Evolutionary conservation across 2,797 vertebrate species (phyloP).

Genomic region (Miichthys miiuy): DNA sequence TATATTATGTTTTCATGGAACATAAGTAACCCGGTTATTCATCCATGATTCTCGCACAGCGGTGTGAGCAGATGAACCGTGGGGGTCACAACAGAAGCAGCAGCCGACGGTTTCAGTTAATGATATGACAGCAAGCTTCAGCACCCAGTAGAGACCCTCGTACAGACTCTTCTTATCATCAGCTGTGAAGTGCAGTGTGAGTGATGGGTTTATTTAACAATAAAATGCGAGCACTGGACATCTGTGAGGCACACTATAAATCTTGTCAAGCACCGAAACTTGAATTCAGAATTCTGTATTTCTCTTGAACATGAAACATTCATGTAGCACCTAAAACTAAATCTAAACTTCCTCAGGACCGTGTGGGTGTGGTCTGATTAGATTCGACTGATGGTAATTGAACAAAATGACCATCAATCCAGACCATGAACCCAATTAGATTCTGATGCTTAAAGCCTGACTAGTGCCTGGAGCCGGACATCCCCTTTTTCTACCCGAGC

Average conservation of each 20-base stretch:
- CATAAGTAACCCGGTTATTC: background rate
- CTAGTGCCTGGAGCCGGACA: too few relatives aligned
- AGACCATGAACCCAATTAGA: too few relatives aligned
- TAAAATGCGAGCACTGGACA: background rate
- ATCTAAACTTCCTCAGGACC: too few relatives aligned
- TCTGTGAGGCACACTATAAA: background rate
- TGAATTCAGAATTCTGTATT: too few relatives aligned
- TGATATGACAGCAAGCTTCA: conserved; percentile 25
- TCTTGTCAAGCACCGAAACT: too few relatives aligned
- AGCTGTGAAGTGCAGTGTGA: background rate
- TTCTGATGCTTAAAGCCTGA: too few relatives aligned
- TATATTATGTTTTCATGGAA: background rate
- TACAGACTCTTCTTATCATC: background rate
- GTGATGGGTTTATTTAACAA: background rate
- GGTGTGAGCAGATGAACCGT: background rate
- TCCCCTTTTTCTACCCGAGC: too few relatives aligned
- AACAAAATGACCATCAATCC: too few relatives aligned
- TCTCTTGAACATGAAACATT: too few relatives aligned
- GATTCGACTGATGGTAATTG: too few relatives aligned
- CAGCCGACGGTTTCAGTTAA: conserved; percentile 20
- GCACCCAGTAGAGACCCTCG: background rate
- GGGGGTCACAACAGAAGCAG: conserved; percentile 14
- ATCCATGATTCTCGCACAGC: background rate
- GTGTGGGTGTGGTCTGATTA: too few relatives aligned
- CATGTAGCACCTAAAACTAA: too few relatives aligned